Conservation (phyloP, 2,113 vertebrate genomes). For the Sarotherodon lohbergeri region DNA sequence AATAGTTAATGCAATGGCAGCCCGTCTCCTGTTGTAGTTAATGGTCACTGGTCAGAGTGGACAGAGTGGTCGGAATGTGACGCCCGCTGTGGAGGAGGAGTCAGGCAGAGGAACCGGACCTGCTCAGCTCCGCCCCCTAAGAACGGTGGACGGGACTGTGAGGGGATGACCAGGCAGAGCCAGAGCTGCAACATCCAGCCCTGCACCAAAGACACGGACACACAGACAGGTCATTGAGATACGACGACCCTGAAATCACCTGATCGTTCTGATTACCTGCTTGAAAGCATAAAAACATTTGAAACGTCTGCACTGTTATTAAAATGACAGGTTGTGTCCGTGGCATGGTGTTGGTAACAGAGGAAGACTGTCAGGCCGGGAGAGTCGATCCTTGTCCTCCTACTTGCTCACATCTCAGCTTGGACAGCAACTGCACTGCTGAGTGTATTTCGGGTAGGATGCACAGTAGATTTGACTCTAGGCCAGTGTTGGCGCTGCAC, state of each 20-base stretch:
- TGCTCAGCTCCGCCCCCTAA: slow-evolving; percentile 84
- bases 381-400: slow-evolving; percentile 70
- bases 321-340: slow-evolving; percentile 69
- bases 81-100: slow-evolving; percentile 76
- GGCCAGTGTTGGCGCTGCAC: not conserved
- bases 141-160: slow-evolving; percentile 78
- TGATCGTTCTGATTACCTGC: not conserved
- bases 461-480: too few relatives aligned
- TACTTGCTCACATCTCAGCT: slow-evolving; percentile 74
- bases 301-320: not conserved
- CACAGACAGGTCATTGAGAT: slow-evolving; percentile 53
- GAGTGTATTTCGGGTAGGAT: slow-evolving; percentile 74
- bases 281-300: not conserved
- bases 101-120: slow-evolving; percentile 69
- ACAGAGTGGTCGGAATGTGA: slow-evolving; percentile 80
- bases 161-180: slow-evolving; percentile 73
- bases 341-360: slow-evolving; percentile 68
- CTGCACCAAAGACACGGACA: slow-evolving; percentile 54
- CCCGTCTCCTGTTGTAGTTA: slow-evolving; percentile 55
- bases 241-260: not conserved
- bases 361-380: slow-evolving; percentile 67
- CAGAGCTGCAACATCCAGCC: slow-evolving; percentile 78
- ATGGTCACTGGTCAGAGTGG: slow-evolving; percentile 82
- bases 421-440: slow-evolving; percentile 66
- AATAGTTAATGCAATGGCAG: not conserved